These are phyloP conservation scores for Alsophila aescularia DNA, from an alignment of 2,888 invertebrate genomes.

Conservation along the genomic window DNA sequence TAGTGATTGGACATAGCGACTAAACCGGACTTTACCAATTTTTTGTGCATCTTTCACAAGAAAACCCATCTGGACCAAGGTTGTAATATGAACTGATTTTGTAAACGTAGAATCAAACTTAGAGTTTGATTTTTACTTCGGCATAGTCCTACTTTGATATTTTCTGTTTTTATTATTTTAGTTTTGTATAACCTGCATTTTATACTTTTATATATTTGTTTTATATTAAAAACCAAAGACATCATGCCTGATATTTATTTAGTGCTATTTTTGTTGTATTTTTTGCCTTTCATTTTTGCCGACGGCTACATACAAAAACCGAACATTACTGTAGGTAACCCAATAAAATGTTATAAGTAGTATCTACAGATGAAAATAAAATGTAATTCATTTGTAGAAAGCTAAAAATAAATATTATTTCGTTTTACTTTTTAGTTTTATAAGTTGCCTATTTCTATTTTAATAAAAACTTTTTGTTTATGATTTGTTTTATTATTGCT, in stretches of 20 bases:
- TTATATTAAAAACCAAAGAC: slow-evolving; percentile 1
- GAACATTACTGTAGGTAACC: not conserved
- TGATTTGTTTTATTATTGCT: slow-evolving; percentile 12
- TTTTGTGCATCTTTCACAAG: slow-evolving; percentile 56
- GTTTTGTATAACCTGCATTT: not conserved
- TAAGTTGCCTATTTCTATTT: not conserved
- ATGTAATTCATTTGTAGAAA: not conserved
- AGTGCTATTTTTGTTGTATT: no score
- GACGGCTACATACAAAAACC: not conserved
- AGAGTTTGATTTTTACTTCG: slow-evolving; percentile 31
- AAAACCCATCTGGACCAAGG: slow-evolving; percentile 63
- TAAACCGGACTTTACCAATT: slow-evolving; percentile 52
- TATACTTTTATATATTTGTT: slow-evolving; percentile 1
- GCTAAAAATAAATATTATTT: slow-evolving; percentile 5
- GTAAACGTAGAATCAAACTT: slow-evolving; percentile 28
- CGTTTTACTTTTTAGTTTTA: slow-evolving; percentile 12
- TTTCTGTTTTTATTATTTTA: not conserved
- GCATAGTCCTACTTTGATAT: slow-evolving; percentile 12
- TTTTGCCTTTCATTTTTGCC: no score
- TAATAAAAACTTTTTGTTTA: slow-evolving; percentile 1
- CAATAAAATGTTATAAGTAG: no score
- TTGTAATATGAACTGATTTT: slow-evolving; percentile 44
- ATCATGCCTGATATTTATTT: no score
- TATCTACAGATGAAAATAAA: no score
- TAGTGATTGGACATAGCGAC: slow-evolving; percentile 55